Evolutionary conservation across 2,888 invertebrate genomes (phyloP), one percentile per base, ranked within the genome.

Genomic region (Hypercompe scribonia): DNA sequence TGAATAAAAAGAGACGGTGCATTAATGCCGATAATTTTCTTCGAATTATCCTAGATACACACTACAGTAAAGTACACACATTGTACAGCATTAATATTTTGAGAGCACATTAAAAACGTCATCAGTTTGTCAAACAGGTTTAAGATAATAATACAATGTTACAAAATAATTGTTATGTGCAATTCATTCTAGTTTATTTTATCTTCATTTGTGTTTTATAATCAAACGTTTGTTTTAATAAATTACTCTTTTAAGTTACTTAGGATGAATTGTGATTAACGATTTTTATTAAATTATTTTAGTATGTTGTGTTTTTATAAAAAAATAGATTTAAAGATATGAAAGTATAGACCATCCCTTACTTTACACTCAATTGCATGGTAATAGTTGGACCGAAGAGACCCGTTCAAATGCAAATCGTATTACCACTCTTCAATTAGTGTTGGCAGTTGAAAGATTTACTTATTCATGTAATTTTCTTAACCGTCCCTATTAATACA

Each of bases 281-380:
- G 2, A 4, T 11, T 18, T 8, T 11, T 18, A 46, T 46, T 36
- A 7, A 36, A 36, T 36, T 7, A 36, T n/a, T n/a, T n/a, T n/a
- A n/a, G n/a, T n/a, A n/a, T n/a, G n/a, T n/a, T n/a, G n/a, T n/a
- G n/a, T n/a, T n/a, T 39, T 8, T 10, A 10, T 11, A 39, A 8
- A 8, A 39, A 39, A 39, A 11, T 39, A 39, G 11, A 1, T 1
- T n/a, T n/a, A 54, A 11, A 21, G 13, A 0, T 31, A 31, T 33
- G n/a, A 39, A 4, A 67, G 50, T 36, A 66, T 74, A 50, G 10
- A 85, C 11, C 3, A 28, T 24, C 33, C 58, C 34, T 72, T 65
- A 72, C n/a, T 85, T 88, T 89, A 89, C 90, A 89, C 77, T 84
- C 89, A 88, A 89, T 89, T 91, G 90, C 89, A 88, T 91, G 91